Evolutionary conservation across 2,888 invertebrate genomes (phyloP).

Genomic region (Caprella mutica): DNA sequence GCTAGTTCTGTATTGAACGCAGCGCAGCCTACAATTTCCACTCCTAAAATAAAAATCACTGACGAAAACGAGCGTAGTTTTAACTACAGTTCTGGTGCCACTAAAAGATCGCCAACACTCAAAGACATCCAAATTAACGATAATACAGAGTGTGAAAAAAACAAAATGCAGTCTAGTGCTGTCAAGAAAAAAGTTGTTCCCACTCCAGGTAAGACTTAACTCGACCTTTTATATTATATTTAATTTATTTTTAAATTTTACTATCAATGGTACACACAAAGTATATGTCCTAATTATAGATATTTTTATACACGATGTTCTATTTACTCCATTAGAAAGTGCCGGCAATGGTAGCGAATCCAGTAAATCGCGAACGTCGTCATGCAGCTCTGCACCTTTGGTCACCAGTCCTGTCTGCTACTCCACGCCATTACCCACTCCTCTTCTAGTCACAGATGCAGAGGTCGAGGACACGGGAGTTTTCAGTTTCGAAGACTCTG

Average conservation of each 20-base stretch:
- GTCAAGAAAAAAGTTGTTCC: too few species aligned
- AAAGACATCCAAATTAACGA: too few species aligned
- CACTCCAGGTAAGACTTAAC: too few species aligned
- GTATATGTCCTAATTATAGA: too few species aligned
- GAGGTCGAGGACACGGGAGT: constrained; percentile 4
- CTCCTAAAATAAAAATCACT: constrained; percentile 42
- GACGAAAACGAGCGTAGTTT: constrained; percentile 40
- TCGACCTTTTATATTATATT: too few species aligned
- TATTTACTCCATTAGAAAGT: too few species aligned
- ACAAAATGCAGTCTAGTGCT: too few species aligned
- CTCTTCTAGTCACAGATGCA: background rate
- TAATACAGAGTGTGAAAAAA: too few species aligned
- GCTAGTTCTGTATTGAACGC: constrained; percentile 44
- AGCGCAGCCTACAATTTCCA: constrained; percentile 46
- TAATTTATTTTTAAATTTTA: too few species aligned
- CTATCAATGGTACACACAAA: too few species aligned
- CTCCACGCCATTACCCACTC: background rate
- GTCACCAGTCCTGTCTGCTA: background rate
- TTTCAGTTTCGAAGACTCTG: constrained; percentile 7
- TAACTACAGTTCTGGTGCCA: background rate
- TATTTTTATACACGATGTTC: too few species aligned
- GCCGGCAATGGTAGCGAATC: too few species aligned
- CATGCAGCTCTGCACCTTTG: background rate
- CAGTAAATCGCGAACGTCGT: constrained; percentile 1
- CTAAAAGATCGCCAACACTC: constrained; percentile 3